Percentiles rank a stretch among this genome's conserved stretches.
Conservation (phyloP, 30 jellyfish, hydroid and myxozoan species). For the Aurelia sp. region DNA sequence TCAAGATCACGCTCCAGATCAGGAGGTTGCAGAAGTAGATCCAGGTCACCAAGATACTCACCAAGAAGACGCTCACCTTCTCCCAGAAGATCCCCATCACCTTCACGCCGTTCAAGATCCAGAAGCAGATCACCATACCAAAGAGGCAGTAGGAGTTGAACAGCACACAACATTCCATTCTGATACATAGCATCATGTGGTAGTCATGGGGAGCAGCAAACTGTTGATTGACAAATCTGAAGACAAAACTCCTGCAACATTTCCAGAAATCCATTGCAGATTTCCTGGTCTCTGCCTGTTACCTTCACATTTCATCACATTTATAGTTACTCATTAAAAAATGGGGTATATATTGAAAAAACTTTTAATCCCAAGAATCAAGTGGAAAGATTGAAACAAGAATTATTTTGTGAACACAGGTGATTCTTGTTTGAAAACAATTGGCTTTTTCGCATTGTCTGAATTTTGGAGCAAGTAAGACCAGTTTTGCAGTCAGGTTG, state of each 20-base stretch:
- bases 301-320: background rate
- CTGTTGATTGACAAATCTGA: background rate
- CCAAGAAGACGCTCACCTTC: constrained; percentile 68
- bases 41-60: constrained; percentile 81
- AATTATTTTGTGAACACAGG: too few relatives aligned
- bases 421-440: too few relatives aligned
- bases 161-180: background rate
- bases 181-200: too few relatives aligned
- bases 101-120: constrained; percentile 68
- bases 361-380: too few relatives aligned
- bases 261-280: background rate
- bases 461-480: too few relatives aligned
- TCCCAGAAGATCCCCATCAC: constrained; percentile 49
- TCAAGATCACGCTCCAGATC: constrained; percentile 89
- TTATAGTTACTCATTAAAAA: background rate
- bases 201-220: background rate
- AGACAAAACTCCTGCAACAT: background rate
- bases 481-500: too few relatives aligned
- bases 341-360: background rate
- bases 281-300: background rate
- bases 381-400: too few relatives aligned
- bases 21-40: constrained; percentile 75
- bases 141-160: constrained; percentile 53
- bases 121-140: constrained; percentile 60
- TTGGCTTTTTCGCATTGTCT: too few relatives aligned